These are phyloP conservation scores for Rhabdophis nuchalis DNA, from an alignment of 2,797 vertebrate genomes.

Conservation along the genomic window DNA sequence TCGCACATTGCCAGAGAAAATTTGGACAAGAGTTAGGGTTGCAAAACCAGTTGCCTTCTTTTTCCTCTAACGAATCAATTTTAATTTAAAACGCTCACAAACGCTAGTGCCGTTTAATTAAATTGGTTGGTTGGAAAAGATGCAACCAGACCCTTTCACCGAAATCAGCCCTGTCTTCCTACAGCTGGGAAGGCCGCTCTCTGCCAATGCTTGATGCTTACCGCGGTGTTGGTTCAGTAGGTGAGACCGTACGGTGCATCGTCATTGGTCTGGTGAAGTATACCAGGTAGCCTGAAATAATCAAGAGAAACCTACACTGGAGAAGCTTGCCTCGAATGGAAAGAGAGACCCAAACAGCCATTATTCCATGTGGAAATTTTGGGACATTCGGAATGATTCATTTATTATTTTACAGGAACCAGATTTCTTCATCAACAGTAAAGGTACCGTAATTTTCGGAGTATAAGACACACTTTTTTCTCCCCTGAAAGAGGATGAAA, in stretches of 20 bases:
- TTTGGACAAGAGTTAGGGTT: not conserved
- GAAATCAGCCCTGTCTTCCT: not conserved
- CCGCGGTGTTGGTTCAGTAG: constrained; percentile 93
- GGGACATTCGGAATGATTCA: not conserved
- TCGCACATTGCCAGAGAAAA: not conserved
- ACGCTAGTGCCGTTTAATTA: not conserved
- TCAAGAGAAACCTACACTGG: not conserved
- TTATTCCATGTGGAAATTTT: not conserved
- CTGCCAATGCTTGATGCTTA: constrained; percentile 42
- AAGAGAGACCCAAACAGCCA: not conserved
- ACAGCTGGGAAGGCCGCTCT: not conserved
- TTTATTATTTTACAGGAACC: not conserved
- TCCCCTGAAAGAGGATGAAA: no score
- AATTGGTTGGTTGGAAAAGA: not conserved
- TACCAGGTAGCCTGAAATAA: constrained; percentile 81
- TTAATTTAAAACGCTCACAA: not conserved
- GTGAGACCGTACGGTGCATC: constrained; percentile 88
- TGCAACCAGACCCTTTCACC: not conserved
- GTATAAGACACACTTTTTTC: no score
- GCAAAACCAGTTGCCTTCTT: not conserved
- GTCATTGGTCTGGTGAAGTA: constrained; percentile 95
- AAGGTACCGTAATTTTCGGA: not conserved
- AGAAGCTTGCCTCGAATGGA: not conserved
- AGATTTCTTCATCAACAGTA: not conserved
- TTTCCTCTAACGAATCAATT: not conserved